phyloP scores from a whole-genome alignment of 2,888 invertebrate species.

The Trichacis sp. region DNA sequence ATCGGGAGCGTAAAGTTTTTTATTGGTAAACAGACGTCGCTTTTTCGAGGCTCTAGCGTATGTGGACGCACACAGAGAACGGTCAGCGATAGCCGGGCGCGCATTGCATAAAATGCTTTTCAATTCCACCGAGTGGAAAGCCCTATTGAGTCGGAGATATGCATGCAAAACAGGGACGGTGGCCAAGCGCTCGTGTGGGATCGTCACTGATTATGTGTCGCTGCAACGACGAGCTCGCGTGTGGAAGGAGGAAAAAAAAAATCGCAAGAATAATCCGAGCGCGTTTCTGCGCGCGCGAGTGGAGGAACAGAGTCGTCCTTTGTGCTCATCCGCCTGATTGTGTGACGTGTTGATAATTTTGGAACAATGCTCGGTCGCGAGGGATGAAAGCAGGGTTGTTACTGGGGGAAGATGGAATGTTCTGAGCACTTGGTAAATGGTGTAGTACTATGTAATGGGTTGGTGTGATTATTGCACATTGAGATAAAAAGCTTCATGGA shows the following conservation, averaged over 20 bases:
- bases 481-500: no score
- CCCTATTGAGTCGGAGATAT: slow-evolving; percentile 60
- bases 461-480: no score
- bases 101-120: slow-evolving; percentile 58
- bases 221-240: slow-evolving; percentile 28
- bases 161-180: slow-evolving; percentile 55
- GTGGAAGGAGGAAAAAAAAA: slow-evolving; percentile 19
- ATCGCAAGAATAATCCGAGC: slow-evolving; percentile 21
- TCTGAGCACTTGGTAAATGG: no score
- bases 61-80: neutral
- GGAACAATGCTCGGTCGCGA: slow-evolving; percentile 56
- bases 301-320: slow-evolving; percentile 50
- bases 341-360: slow-evolving; percentile 68
- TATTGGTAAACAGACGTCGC: no score
- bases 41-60: no score
- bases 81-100: slow-evolving; percentile 34
- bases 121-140: slow-evolving; percentile 62
- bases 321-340: slow-evolving; percentile 58
- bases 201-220: slow-evolving; percentile 40
- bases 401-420: no score
- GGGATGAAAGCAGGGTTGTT: no score
- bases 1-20: no score
- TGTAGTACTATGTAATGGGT: no score
- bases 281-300: slow-evolving; percentile 6
- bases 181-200: slow-evolving; percentile 29